Base-by-base conservation (phyloP, 2,797 vertebrate species). In the Molothrus aeneus region DNA sequence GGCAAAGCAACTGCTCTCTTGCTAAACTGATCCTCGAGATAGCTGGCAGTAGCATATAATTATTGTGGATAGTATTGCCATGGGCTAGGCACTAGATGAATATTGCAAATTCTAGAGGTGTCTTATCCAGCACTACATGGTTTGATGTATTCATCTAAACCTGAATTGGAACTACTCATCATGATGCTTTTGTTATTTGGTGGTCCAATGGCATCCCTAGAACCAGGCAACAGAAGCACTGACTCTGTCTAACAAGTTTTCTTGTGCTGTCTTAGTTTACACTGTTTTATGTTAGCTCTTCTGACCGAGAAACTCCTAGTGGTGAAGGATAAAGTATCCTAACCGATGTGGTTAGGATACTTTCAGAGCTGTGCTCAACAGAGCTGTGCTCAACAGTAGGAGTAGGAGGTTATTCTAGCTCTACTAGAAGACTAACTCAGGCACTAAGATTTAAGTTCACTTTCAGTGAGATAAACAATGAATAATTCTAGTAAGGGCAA, bases 1-100 rank as follows among this genome's bases (percentile, higher is more conserved):
- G 50, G 91, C 91, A 94, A 96, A 95, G 78, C 92, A 95, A 94
- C 83, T 92, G 74, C 90, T 91, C 22, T 96, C 87, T 95, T 95
- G 88, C 82, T 84, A 88, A 93, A 90, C 10, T 29, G 83, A 78
- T 95, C 80, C 80, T 91, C 6, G 0, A 65, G 69, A 82, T 66
- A 87, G 57, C 63, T 92, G 53, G 59, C 13, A 4, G 74, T 45
- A 75, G 59, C 80, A 77, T 42, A 24, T 71, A 57, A 91, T 81
- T 82, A 78, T 17, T 78, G 38, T 36, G 51, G 69, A 38, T 34
- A 57, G 40, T 34, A 88, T 12, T 28, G 59, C 54, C 51, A 86
- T 18, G n/a, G 78, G n/a, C 73, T 69, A 93, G 60, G 36, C 29
- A 42, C 18, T 48, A 64, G 53, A 1, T 68, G 72, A 82, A 82